Percentiles rank a stretch among this genome's conserved stretches.
These are phyloP conservation scores for Melitaea cinxia DNA, from an alignment of 1,140 invertebrate genomes.

Conservation along the genomic window DNA sequence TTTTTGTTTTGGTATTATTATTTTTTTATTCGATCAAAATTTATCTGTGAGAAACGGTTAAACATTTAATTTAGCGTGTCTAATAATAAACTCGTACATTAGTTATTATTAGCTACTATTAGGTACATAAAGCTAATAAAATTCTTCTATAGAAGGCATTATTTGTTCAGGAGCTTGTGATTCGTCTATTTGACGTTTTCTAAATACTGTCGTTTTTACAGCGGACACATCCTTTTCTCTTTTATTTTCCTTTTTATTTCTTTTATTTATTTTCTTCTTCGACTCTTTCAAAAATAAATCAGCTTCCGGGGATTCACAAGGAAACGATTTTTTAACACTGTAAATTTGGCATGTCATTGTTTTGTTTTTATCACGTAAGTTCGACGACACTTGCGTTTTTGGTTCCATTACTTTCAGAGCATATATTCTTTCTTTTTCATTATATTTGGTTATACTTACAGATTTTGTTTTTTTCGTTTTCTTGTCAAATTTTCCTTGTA, in stretches of 20 bases:
- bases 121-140: conserved; percentile 33
- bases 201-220: conserved; percentile 35
- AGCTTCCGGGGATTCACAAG: conserved; percentile 54
- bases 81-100: too few species aligned
- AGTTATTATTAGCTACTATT: not conserved
- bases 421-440: conserved; percentile 51
- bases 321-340: conserved; percentile 51
- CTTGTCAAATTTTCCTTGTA: conserved; percentile 24
- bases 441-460: conserved; percentile 60
- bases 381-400: conserved; percentile 25
- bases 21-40: too few species aligned
- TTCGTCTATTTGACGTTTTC: conserved; percentile 49
- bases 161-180: conserved; percentile 53
- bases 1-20: too few species aligned
- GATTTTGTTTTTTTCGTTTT: conserved; percentile 43
- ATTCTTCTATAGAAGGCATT: conserved; percentile 65
- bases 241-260: conserved; percentile 43
- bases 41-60: too few species aligned
- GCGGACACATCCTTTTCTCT: conserved; percentile 23
- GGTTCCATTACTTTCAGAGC: conserved; percentile 65
- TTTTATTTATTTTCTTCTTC: conserved; percentile 50
- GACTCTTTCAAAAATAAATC: conserved; percentile 43
- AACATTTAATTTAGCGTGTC: too few species aligned
- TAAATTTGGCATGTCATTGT: conserved; percentile 53
- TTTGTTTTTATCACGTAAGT: conserved; percentile 35